A percentile compares a stretch with the other conserved stretches of the same genome.
These are phyloP conservation scores for Struthidea cinerea DNA, from an alignment of 2,113 vertebrate species.

Conservation along the genomic window DNA sequence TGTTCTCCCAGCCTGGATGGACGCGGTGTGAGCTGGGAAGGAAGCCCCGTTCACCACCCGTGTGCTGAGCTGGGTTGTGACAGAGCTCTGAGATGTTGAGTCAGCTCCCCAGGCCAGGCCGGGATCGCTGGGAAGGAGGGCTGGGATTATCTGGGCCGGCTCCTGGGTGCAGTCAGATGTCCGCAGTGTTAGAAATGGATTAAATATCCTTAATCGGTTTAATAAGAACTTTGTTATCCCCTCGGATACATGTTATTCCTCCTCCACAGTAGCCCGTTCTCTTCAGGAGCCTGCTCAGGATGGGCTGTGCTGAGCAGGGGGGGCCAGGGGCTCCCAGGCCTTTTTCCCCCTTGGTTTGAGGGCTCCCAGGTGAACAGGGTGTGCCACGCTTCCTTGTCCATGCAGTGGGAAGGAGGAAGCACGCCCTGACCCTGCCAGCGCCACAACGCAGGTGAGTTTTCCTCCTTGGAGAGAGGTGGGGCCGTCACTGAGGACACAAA, in stretches of 20 bases:
- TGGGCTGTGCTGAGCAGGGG: not conserved
- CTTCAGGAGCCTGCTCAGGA: rapidly evolving
- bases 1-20: not conserved
- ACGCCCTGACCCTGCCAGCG: rapidly evolving
- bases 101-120: not conserved
- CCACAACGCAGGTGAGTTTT: not conserved
- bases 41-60: rapidly evolving
- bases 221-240: conserved; percentile 48
- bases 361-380: not conserved
- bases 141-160: not conserved
- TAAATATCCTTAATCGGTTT: conserved; percentile 26
- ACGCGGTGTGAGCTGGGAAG: rapidly evolving
- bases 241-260: not conserved
- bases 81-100: not conserved
- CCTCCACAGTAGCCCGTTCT: not conserved
- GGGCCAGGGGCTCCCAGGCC: not conserved
- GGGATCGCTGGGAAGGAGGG: not conserved
- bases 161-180: not conserved
- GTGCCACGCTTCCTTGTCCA: rapidly evolving
- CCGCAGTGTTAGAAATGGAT: not conserved
- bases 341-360: not conserved
- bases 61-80: not conserved
- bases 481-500: rapidly evolving
- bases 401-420: not conserved
- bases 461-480: not conserved